phyloP scores from a whole-genome alignment of 2,113 vertebrate species.

The Hippocampus comes region DNA sequence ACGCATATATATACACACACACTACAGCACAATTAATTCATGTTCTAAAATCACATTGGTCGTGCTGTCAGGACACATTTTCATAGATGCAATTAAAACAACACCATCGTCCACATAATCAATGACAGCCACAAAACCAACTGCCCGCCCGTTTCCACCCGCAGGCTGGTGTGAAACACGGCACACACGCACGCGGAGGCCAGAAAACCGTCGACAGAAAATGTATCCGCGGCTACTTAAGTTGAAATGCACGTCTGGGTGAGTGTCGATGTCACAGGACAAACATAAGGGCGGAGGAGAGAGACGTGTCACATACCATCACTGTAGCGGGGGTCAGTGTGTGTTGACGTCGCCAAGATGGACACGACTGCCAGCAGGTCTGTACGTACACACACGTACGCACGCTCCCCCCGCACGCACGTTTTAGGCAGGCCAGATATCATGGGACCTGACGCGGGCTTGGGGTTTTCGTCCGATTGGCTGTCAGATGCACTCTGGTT shows the following conservation, averaged over 20 bases:
- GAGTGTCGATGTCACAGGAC: slow-evolving; percentile 14
- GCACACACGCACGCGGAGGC: neutral
- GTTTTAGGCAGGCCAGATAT: neutral
- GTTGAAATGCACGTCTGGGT: neutral
- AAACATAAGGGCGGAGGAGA: slow-evolving; percentile 20
- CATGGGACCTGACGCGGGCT: slow-evolving; percentile 58
- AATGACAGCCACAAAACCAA: slow-evolving; percentile 38
- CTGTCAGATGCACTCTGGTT: slow-evolving; percentile 54
- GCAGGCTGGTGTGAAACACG: neutral
- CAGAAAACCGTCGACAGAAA: neutral
- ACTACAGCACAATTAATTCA: slow-evolving; percentile 8
- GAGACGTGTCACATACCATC: slow-evolving; percentile 51
- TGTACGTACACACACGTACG: slow-evolving; percentile 5
- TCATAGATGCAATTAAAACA: slow-evolving; percentile 40
- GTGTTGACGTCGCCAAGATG: slow-evolving; percentile 53
- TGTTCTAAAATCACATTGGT: slow-evolving; percentile 21
- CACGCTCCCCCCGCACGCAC: neutral
- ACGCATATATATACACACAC: too few species aligned
- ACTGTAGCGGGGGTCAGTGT: slow-evolving; percentile 44
- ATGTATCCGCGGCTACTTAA: neutral
- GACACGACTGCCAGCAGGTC: slow-evolving; percentile 45
- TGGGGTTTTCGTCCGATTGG: slow-evolving; percentile 54
- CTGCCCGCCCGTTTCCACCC: slow-evolving; percentile 15
- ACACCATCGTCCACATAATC: slow-evolving; percentile 38
- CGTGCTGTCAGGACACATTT: slow-evolving; percentile 48